Base-by-base conservation (phyloP, 2,888 invertebrate species). In the Tholera decimalis region DNA sequence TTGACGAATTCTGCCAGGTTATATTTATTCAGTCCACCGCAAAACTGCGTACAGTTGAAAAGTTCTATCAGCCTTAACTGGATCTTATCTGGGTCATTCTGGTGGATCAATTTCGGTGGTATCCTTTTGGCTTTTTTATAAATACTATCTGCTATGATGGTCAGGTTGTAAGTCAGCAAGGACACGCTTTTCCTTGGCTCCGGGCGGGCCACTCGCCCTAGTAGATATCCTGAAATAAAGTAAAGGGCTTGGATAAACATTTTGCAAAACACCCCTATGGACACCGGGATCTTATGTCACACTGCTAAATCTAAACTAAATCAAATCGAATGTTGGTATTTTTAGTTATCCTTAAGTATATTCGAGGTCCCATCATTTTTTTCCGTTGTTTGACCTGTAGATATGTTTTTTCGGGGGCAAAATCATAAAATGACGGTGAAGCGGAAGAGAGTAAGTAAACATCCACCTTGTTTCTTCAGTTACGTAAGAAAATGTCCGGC, bases 91-190 rank as follows among this genome's bases (percentile, higher is more conserved):
- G 91, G 86, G 55, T 89, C 89, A 53, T 89, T 89, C 64, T 91
- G 91, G 63, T 90, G 91, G 2, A 94, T 83, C 0, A 90, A 84
- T 77, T 94, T 94, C 0, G 92, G 93, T 5, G 91, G 85, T 20
- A 94, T 85, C 8, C 87, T 84, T 67, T 90, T 92, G 0, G 94
- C 90, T 73, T 89, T 93, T 76, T 90, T 92, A 77, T 89, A 92
- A 26, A 94, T 77, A 55, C 63, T 85, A 57, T 93, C 94, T 0
- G 91, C 89, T 9, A 88, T 74, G 1, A 85, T 60, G 1, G 92
- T 91, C 30, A 95, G 80, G 72, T 93, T 93, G 67, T 86, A 85
- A 1, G 92, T 88, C 9, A 93, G 77, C 15, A 93, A 79, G 41
- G 91, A 93, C 64, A 88, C 88, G 59, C 60, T 83, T 28, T 88